A percentile compares a stretch with the other conserved stretches of the same genome.
These are phyloP conservation scores for Polypterus bichir DNA, from an alignment of 2,113 vertebrate genomes.

Conservation along the genomic window DNA sequence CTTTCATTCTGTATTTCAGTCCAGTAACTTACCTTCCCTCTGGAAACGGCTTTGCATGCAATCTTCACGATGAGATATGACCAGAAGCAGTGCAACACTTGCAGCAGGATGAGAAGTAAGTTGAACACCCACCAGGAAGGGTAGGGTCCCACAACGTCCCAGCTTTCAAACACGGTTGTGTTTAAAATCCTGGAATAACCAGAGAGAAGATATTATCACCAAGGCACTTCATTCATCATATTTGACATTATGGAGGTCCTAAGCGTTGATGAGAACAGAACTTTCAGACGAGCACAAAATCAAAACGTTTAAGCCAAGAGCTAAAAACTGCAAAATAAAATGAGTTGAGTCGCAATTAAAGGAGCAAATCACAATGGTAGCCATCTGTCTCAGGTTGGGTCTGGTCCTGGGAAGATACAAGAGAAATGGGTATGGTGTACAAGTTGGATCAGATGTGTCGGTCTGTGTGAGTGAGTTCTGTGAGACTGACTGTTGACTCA, in stretches of 20 bases:
- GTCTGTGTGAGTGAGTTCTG: no score
- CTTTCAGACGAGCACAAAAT: no score
- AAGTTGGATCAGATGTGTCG: no score
- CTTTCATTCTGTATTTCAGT: no score
- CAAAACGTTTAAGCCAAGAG: no score
- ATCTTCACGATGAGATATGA: conserved; percentile 86
- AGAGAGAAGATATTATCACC: conserved; percentile 5
- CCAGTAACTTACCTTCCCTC: conserved; percentile 75
- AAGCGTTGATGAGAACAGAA: background rate
- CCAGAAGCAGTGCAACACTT: conserved; percentile 84
- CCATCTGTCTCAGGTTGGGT: no score
- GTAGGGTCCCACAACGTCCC: conserved; percentile 88
- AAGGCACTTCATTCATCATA: background rate
- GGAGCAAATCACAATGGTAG: no score
- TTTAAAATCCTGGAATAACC: conserved; percentile 76
- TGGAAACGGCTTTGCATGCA: conserved; percentile 79
- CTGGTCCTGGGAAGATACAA: no score
- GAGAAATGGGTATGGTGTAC: no score
- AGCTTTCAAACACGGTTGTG: conserved; percentile 83
- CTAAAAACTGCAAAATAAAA: no score
- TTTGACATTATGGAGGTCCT: background rate
- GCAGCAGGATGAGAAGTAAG: conserved; percentile 69
- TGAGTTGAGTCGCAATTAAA: no score
- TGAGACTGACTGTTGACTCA: no score
- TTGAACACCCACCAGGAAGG: conserved; percentile 93